phyloP scores from a whole-genome alignment of 2,113 vertebrate genomes.

The Serilophus lunatus region DNA sequence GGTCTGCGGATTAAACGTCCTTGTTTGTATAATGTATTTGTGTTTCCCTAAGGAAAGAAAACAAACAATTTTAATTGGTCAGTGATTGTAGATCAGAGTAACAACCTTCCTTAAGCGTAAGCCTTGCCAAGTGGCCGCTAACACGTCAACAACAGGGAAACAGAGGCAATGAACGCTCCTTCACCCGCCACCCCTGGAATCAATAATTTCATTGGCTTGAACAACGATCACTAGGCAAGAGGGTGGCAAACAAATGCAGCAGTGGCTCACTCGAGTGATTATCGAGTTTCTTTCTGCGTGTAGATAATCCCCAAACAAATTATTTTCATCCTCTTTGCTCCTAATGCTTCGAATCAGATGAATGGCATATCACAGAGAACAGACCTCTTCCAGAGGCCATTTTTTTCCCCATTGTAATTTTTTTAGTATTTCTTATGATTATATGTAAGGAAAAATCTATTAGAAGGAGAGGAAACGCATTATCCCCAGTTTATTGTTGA shows the following conservation, averaged over 20 bases:
- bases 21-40: background rate
- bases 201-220: background rate
- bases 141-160: background rate
- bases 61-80: background rate
- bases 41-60: background rate
- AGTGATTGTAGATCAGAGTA: background rate
- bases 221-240: background rate
- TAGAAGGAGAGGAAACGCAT: slow-evolving; percentile 4
- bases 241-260: background rate
- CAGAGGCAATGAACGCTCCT: background rate
- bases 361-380: accelerated
- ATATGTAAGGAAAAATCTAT: slow-evolving; percentile 16
- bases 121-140: background rate
- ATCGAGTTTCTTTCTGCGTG: background rate
- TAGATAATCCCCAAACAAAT: slow-evolving; percentile 21
- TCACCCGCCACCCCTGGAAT: background rate
- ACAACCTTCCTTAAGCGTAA: too few species aligned
- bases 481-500: slow-evolving; percentile 26
- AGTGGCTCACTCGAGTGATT: background rate
- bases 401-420: background rate
- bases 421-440: background rate
- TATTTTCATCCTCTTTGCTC: background rate
- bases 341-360: background rate
- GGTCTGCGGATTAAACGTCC: background rate
- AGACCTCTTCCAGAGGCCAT: accelerated